Conservation (phyloP, 2,888 invertebrate genomes). For the Archips crataeganus region DNA sequence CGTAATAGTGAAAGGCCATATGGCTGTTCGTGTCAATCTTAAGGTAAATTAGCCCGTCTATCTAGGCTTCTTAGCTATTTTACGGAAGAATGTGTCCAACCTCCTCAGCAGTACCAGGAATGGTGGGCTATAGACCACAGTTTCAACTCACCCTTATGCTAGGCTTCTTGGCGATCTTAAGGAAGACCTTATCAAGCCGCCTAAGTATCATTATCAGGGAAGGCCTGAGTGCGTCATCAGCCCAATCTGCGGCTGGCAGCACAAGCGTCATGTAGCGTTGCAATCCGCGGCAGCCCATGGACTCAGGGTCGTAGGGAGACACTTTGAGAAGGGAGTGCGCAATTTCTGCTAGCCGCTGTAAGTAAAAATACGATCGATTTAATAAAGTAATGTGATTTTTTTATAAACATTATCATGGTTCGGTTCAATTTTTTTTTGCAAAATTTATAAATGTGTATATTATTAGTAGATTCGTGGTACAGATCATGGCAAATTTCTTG, state of each 20-base stretch:
- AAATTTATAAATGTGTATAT: no score
- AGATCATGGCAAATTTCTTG: no score
- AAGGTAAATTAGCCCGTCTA: background rate
- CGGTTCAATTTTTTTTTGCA: no score
- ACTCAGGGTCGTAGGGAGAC: constrained; percentile 98
- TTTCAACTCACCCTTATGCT: constrained; percentile 89
- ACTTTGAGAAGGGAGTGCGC: constrained; percentile 98
- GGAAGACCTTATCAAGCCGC: constrained; percentile 97
- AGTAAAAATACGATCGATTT: background rate
- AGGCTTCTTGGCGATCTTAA: constrained; percentile 98
- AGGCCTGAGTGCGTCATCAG: constrained; percentile 95
- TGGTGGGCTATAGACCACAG: no score
- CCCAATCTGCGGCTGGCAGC: constrained; percentile 98
- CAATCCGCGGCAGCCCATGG: constrained; percentile 97
- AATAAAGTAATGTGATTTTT: no score
- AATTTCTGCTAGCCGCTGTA: constrained; percentile 96
- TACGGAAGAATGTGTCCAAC: no score
- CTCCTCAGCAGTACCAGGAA: no score
- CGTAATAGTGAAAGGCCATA: no score
- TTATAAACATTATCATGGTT: no score
- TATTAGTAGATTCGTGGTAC: no score
- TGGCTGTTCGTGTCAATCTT: no score
- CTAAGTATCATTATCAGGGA: constrained; percentile 96
- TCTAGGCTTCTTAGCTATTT: no score
- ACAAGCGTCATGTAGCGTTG: constrained; percentile 97